A percentile compares a stretch with the other conserved stretches of the same genome.
Conservation (phyloP, 2,797 vertebrate species). For the Austrolebias charrua region DNA sequence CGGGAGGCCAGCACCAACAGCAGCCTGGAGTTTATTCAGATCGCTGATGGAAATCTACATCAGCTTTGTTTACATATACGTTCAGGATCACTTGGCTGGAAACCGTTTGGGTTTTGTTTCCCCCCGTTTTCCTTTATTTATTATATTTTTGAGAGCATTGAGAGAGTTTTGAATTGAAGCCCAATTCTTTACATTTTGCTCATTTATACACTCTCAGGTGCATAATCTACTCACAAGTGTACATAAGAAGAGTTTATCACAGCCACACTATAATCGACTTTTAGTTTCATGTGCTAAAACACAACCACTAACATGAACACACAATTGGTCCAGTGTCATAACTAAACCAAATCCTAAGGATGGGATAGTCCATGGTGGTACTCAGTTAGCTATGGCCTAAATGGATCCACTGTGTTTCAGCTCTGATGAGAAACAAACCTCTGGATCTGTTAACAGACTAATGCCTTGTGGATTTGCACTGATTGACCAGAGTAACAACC, state of each 20-base stretch:
- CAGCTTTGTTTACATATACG: slow-evolving; percentile 57
- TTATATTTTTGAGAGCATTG: slow-evolving; percentile 30
- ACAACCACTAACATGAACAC: slow-evolving; percentile 51
- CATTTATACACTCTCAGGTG: slow-evolving; percentile 19
- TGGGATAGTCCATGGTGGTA: slow-evolving; percentile 60
- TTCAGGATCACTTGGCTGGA: slow-evolving; percentile 45
- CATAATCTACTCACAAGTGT: slow-evolving; percentile 18
- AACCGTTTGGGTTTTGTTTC: slow-evolving; percentile 21
- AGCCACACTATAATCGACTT: slow-evolving; percentile 40
- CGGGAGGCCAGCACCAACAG: slow-evolving; percentile 48
- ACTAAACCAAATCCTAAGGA: slow-evolving; percentile 45
- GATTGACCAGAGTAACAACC: slow-evolving; percentile 49
- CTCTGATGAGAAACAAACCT: slow-evolving; percentile 48
- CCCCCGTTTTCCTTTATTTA: slow-evolving; percentile 31
- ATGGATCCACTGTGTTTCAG: slow-evolving; percentile 31
- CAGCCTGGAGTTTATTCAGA: slow-evolving; percentile 52
- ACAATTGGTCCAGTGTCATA: slow-evolving; percentile 37
- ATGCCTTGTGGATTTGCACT: slow-evolving; percentile 51
- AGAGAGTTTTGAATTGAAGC: slow-evolving; percentile 21
- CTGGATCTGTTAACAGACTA: slow-evolving; percentile 44
- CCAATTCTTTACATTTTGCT: slow-evolving; percentile 20
- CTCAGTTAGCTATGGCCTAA: slow-evolving; percentile 48
- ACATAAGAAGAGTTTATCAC: slow-evolving; percentile 19
- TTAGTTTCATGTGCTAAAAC: slow-evolving; percentile 49
- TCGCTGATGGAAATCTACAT: slow-evolving; percentile 58